Evolutionary conservation across 1,140 invertebrate genomes (phyloP).

Genomic region (Phenacoccus solenopsis): DNA sequence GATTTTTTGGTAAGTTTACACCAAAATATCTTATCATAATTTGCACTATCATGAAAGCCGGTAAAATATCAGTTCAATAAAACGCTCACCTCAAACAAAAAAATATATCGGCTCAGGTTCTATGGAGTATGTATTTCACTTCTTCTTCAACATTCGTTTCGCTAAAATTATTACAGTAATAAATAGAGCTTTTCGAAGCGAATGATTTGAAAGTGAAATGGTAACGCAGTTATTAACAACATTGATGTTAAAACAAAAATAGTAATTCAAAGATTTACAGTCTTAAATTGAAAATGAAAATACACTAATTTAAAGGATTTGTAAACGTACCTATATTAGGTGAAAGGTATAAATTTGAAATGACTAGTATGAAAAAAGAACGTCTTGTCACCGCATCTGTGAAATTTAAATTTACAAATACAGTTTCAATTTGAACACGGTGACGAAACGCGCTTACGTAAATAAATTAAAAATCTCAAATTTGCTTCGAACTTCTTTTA

Average conservation of each 20-base stretch:
- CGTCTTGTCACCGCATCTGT: neutral
- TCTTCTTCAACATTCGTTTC: neutral
- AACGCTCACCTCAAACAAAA: too few species aligned
- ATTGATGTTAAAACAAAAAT: neutral
- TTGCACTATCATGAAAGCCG: too few species aligned
- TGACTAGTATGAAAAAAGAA: neutral
- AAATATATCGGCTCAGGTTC: neutral
- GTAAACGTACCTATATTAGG: neutral
- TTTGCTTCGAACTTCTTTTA: constrained; percentile 4
- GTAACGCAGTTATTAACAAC: neutral
- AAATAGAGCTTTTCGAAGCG: neutral
- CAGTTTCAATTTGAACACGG: neutral
- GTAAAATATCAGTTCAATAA: neutral
- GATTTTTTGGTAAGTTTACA: too few species aligned
- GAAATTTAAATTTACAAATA: neutral
- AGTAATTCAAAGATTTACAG: neutral
- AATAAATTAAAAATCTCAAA: neutral
- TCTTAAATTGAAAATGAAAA: neutral
- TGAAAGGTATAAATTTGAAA: neutral
- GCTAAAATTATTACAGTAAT: neutral
- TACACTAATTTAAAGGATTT: neutral
- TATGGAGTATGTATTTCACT: neutral
- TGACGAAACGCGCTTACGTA: neutral
- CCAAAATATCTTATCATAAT: too few species aligned
- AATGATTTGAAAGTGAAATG: neutral